A percentile compares a stretch with the other conserved stretches of the same genome.
Conservation (phyloP, 1,140 invertebrate species). For the Brachionus angularis region DNA sequence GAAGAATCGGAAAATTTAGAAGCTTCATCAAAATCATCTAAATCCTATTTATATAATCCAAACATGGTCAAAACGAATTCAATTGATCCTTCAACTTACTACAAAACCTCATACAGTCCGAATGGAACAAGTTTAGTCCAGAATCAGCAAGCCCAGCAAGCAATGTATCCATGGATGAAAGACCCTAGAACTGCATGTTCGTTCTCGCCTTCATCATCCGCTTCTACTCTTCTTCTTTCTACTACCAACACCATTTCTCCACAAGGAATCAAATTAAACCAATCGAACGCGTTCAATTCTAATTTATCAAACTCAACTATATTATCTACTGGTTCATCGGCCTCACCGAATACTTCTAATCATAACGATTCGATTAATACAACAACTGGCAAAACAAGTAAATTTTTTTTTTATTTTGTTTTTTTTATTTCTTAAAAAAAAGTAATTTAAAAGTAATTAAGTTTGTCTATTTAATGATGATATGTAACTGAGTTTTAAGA, state of each 20-base stretch:
- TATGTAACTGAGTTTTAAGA: too few species aligned
- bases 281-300: not conserved
- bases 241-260: not conserved
- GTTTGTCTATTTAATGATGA: too few species aligned
- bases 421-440: too few species aligned
- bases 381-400: constrained; percentile 40
- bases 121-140: not conserved
- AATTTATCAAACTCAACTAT: not conserved
- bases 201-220: too few species aligned
- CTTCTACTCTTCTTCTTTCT: too few species aligned
- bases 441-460: constrained; percentile 33
- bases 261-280: not conserved
- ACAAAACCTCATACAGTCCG: not conserved
- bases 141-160: not conserved
- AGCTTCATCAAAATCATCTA: not conserved
- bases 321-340: constrained; percentile 14
- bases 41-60: not conserved
- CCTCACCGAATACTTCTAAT: too few species aligned
- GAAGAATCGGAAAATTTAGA: not conserved
- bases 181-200: not conserved
- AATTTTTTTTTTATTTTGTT: constrained; percentile 2
- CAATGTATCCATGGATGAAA: constrained; percentile 24
- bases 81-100: not conserved
- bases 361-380: constrained; percentile 37
- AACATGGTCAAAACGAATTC: not conserved